Percentiles rank a stretch among this genome's conserved stretches.
Conservation (phyloP, 2,888 invertebrate species). For the Plagiodera versicolora region DNA sequence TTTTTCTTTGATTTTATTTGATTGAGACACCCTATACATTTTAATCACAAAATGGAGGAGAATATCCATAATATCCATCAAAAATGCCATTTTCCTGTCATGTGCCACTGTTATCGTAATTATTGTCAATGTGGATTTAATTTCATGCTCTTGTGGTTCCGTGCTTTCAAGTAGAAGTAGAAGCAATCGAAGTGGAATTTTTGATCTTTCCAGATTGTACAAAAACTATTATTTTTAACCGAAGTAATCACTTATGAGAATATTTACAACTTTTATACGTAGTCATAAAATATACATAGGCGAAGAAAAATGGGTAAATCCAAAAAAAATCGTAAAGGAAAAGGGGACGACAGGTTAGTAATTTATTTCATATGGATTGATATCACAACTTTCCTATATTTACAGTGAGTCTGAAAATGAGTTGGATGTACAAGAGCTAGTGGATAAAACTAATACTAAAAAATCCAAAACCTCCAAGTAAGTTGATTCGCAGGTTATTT, state of each 20-base stretch:
- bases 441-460: constrained; percentile 46
- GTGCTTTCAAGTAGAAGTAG: constrained; percentile 20
- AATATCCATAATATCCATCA: too few species aligned
- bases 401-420: constrained; percentile 66
- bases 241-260: constrained; percentile 45
- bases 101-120: too few species aligned
- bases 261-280: constrained; percentile 38
- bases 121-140: too few species aligned
- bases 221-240: constrained; percentile 17
- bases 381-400: constrained; percentile 49
- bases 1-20: too few species aligned
- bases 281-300: constrained; percentile 34
- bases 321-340: constrained; percentile 80
- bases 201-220: constrained; percentile 29
- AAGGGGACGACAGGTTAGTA: constrained; percentile 74
- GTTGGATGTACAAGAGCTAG: constrained; percentile 43
- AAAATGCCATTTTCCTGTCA: too few species aligned
- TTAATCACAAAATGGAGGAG: too few species aligned
- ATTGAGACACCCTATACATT: too few species aligned
- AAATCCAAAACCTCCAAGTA: constrained; percentile 46
- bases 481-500: constrained; percentile 30
- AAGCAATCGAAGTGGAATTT: constrained; percentile 1
- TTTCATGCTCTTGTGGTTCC: too few species aligned
- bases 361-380: constrained; percentile 32
- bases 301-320: constrained; percentile 69